Evolutionary conservation across 2,113 vertebrate species (phyloP).

Genomic region (Athene noctua): DNA sequence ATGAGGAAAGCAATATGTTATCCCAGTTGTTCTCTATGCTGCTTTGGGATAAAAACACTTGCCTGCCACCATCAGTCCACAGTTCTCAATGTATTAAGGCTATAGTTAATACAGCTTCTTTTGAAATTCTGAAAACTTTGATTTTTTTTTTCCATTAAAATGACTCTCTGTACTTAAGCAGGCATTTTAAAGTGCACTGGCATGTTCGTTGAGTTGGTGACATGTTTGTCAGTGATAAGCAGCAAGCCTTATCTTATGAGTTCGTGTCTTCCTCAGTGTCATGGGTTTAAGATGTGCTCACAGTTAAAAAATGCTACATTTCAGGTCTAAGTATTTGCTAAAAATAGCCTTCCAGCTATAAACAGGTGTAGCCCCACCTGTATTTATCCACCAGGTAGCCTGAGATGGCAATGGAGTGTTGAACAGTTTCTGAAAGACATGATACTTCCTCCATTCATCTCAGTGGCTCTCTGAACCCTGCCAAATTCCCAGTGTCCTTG

Average conservation of each 20-base stretch:
- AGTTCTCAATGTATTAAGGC: fast-evolving
- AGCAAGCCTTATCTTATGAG: not conserved
- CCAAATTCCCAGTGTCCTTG: not conserved
- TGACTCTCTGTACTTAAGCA: not conserved
- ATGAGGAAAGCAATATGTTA: not conserved
- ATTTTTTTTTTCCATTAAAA: not conserved
- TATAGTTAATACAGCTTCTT: not conserved
- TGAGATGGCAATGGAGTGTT: not conserved
- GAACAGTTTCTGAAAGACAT: not conserved
- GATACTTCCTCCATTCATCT: not conserved
- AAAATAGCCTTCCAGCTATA: not conserved
- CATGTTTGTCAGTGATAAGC: not conserved
- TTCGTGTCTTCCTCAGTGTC: not conserved
- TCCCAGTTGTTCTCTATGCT: not conserved
- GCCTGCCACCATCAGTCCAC: not conserved
- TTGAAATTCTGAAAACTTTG: not conserved
- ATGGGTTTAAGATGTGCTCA: not conserved
- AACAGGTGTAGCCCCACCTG: not conserved
- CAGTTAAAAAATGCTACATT: not conserved
- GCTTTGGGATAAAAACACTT: not conserved
- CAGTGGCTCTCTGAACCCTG: not conserved
- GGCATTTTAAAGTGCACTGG: not conserved
- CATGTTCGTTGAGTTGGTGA: fast-evolving
- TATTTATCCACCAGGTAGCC: not conserved
- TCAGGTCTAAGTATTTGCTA: not conserved